Conservation (phyloP, 2,888 invertebrate species). For the Agriopis aurantiaria region DNA sequence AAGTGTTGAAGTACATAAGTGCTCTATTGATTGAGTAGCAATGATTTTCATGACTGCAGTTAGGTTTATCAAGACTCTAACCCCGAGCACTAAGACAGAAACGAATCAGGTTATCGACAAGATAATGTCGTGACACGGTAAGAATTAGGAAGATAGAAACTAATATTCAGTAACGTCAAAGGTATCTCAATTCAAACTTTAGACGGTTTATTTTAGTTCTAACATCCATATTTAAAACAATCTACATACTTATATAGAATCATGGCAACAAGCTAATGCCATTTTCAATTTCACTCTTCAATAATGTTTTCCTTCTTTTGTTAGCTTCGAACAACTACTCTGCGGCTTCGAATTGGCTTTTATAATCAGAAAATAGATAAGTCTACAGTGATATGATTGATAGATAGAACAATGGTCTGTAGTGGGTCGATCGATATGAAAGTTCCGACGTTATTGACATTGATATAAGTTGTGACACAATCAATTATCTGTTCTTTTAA, state of each 20-base stretch:
- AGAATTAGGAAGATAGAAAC: not conserved
- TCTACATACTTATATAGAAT: not conserved
- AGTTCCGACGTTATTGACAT: slow-evolving; percentile 13
- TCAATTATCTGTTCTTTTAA: not conserved
- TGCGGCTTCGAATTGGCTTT: not conserved
- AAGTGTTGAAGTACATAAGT: not conserved
- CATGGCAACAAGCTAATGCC: not conserved
- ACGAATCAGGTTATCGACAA: not conserved
- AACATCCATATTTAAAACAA: not conserved
- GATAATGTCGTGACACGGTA: not conserved
- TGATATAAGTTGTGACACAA: slow-evolving; percentile 14
- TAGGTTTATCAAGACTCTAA: too few relatives aligned
- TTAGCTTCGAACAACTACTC: not conserved
- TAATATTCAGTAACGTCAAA: not conserved
- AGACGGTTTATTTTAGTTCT: not conserved
- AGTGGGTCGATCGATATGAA: slow-evolving; percentile 18
- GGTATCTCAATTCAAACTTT: not conserved
- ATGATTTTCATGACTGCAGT: too few relatives aligned
- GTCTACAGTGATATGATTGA: slow-evolving; percentile 35
- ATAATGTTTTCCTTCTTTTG: slow-evolving; percentile 2
- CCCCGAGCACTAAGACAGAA: not conserved
- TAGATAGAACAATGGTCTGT: slow-evolving; percentile 23
- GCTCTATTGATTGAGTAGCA: slow-evolving; percentile 2
- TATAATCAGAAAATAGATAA: slow-evolving; percentile 12
- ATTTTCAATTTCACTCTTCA: not conserved